Percentiles rank a stretch among this genome's conserved stretches.
These are phyloP conservation scores for Atherinosoma microstoma DNA, from an alignment of 2,797 vertebrate genomes.

Conservation along the genomic window DNA sequence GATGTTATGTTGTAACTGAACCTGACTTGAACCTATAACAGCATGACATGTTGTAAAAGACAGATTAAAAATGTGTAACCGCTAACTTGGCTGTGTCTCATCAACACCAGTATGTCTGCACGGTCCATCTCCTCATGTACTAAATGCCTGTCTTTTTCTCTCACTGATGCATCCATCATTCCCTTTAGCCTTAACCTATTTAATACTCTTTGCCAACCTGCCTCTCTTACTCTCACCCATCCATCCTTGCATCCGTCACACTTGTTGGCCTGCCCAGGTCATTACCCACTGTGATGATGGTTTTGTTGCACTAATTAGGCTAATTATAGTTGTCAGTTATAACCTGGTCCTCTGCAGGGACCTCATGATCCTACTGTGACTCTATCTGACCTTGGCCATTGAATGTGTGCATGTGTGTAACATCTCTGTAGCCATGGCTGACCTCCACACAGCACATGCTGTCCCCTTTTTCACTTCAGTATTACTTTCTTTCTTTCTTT, in stretches of 20 bases:
- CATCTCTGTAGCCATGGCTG: conserved; percentile 35
- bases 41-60: conserved; percentile 23
- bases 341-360: conserved; percentile 75
- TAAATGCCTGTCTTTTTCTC: conserved; percentile 29
- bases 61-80: conserved; percentile 38
- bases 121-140: conserved; percentile 23
- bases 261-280: conserved; percentile 74
- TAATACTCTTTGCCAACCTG: conserved; percentile 56
- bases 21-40: conserved; percentile 3
- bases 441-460: conserved; percentile 43
- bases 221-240: conserved; percentile 43
- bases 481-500: conserved; percentile 5
- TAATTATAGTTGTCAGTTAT: conserved; percentile 82
- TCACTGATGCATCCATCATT: conserved; percentile 61
- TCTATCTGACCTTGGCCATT: conserved; percentile 69
- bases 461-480: background rate
- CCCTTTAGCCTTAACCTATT: conserved; percentile 59
- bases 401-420: conserved; percentile 40
- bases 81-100: conserved; percentile 16
- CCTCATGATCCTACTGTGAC: conserved; percentile 74
- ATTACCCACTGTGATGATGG: conserved; percentile 78
- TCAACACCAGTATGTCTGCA: conserved; percentile 14
- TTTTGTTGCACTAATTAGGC: conserved; percentile 82
- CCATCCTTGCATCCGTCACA: conserved; percentile 66
- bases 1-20: conserved; percentile 6